These are phyloP conservation scores for Lasioglossum villosulum DNA, from an alignment of 2,888 invertebrate genomes.

Conservation along the genomic window DNA sequence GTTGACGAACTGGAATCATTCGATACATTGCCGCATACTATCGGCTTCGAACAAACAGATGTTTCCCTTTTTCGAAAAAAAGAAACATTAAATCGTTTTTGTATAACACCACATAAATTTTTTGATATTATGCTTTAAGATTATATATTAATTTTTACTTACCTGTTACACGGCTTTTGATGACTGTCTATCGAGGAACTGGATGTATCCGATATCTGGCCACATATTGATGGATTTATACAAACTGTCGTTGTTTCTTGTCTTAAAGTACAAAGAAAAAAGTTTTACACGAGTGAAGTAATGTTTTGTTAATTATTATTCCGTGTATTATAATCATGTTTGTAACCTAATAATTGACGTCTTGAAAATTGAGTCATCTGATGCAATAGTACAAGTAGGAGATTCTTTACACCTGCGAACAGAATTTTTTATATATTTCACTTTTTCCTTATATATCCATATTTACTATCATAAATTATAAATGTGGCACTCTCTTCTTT, in stretches of 20 bases:
- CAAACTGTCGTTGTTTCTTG: neutral
- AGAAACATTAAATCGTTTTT: neutral
- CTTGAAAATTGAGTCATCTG: neutral
- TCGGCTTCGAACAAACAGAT: neutral
- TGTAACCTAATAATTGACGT: neutral
- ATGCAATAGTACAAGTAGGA: neutral
- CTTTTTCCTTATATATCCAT: neutral
- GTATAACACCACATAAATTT: neutral
- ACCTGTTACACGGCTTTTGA: neutral
- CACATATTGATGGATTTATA: no score
- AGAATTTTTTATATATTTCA: neutral
- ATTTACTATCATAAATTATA: neutral
- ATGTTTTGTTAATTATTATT: neutral
- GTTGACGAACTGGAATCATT: neutral
- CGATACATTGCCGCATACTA: neutral
- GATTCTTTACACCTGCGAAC: neutral
- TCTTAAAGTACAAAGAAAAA: neutral
- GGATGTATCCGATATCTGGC: no score
- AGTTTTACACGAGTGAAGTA: neutral
- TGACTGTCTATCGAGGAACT: no score
- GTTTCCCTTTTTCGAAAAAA: neutral
- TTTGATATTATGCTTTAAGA: neutral
- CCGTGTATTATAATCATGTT: neutral
- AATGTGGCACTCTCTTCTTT: neutral
- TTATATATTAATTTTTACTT: neutral